Evolutionary conservation across 2,888 invertebrate species (phyloP).

Genomic region (Pantelozetes paolii): DNA sequence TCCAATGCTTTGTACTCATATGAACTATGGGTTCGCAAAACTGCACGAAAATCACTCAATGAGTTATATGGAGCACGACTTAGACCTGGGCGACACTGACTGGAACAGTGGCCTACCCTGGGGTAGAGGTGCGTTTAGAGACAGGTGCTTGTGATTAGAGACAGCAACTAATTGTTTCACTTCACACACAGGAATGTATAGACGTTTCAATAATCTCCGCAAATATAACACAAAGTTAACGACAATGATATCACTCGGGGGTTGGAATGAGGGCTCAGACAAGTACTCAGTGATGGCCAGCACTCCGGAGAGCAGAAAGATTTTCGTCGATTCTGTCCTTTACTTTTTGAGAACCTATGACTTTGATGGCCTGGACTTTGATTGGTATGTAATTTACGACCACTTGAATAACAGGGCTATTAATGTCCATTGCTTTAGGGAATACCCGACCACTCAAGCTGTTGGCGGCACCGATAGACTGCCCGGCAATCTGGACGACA

Average conservation of each 20-base stretch:
- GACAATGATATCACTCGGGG: background rate
- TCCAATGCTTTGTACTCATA: constrained; percentile 63
- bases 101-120: constrained; percentile 44
- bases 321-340: background rate
- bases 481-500: constrained; percentile 58
- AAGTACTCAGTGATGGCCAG: constrained; percentile 1
- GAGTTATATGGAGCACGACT: constrained; percentile 59
- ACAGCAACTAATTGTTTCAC: background rate
- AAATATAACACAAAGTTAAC: constrained; percentile 30
- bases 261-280: constrained; percentile 7
- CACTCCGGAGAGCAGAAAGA: background rate
- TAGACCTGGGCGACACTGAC: constrained; percentile 63
- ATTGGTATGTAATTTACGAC: constrained; percentile 39
- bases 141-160: background rate
- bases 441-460: background rate
- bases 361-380: constrained; percentile 14
- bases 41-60: constrained; percentile 60
- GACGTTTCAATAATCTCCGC: constrained; percentile 45
- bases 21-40: constrained; percentile 70
- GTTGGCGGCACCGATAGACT: background rate
- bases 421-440: background rate
- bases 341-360: background rate
- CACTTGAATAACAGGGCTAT: background rate
- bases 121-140: background rate
- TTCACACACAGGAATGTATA: background rate